phyloP scores from a whole-genome alignment of 23 tunicate species.

The Ascidia mentula region DNA sequence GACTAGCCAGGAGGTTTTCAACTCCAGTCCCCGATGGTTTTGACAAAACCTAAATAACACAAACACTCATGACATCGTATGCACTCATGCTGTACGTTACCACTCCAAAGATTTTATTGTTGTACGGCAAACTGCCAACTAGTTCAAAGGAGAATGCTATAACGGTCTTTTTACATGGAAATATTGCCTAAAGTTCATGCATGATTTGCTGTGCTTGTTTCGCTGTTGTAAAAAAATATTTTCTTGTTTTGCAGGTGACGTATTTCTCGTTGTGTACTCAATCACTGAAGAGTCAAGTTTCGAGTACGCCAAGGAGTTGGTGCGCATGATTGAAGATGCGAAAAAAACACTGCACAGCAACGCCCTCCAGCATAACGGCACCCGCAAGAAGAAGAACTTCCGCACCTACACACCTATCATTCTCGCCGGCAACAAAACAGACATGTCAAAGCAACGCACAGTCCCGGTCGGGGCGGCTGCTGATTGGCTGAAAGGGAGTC shows the following conservation, averaged over 20 bases:
- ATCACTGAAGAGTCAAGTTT: slow-evolving; percentile 41
- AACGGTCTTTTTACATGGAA: too few species aligned
- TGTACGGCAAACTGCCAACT: too few species aligned
- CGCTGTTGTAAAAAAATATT: too few species aligned
- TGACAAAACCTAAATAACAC: too few species aligned
- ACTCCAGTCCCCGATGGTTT: too few species aligned
- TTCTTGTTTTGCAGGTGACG: slow-evolving; percentile 65
- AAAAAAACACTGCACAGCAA: slow-evolving; percentile 24
- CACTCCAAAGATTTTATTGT: too few species aligned
- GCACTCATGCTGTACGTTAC: too few species aligned
- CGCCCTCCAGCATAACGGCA: slow-evolving; percentile 4
- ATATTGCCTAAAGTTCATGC: too few species aligned
- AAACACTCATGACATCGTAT: too few species aligned
- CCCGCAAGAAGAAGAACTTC: slow-evolving; percentile 12
- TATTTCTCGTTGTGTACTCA: slow-evolving; percentile 66
- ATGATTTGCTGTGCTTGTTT: too few species aligned
- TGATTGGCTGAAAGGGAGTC: slow-evolving; percentile 35
- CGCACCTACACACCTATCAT: slow-evolving; percentile 32
- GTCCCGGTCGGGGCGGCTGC: slow-evolving; percentile 15
- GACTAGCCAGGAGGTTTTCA: too few species aligned
- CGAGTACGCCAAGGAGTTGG: slow-evolving; percentile 62
- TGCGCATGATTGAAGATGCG: slow-evolving; percentile 36
- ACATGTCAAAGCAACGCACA: slow-evolving; percentile 29
- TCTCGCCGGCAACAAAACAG: slow-evolving; percentile 64
- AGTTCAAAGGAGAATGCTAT: too few species aligned